Percentiles rank a stretch among this genome's conserved stretches.
These are phyloP conservation scores for Catalaphyllia jardinei DNA, from an alignment of 64 coral and sea anemone genomes.

Conservation along the genomic window DNA sequence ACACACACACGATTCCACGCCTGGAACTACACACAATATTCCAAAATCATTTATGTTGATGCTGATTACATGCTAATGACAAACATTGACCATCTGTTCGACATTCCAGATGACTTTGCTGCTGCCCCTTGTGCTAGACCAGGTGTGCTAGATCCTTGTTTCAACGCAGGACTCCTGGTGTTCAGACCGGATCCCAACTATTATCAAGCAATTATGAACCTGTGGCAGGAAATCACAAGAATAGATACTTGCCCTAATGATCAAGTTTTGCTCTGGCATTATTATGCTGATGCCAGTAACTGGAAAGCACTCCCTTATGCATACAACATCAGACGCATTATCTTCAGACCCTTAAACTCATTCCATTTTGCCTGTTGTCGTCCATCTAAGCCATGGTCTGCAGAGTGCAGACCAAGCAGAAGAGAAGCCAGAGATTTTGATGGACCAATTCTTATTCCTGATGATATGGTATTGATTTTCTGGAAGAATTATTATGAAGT, in stretches of 20 bases:
- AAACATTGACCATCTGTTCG: slow-evolving; percentile 78
- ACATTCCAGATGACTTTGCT: slow-evolving; percentile 76
- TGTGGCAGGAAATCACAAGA: slow-evolving; percentile 62
- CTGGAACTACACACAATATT: slow-evolving; percentile 73
- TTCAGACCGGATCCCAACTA: slow-evolving; percentile 62
- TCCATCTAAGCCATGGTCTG: slow-evolving; percentile 81
- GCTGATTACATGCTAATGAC: slow-evolving; percentile 81
- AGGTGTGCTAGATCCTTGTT: slow-evolving; percentile 79
- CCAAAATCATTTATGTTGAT: slow-evolving; percentile 87
- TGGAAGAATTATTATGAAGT: slow-evolving; percentile 84
- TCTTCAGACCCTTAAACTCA: slow-evolving; percentile 81
- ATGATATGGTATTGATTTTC: slow-evolving; percentile 67
- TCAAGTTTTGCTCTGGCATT: slow-evolving; percentile 83
- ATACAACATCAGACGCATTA: slow-evolving; percentile 75
- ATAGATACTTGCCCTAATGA: slow-evolving; percentile 80
- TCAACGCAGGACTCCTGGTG: slow-evolving; percentile 84
- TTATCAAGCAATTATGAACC: slow-evolving; percentile 61
- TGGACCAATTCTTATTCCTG: slow-evolving; percentile 49
- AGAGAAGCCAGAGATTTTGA: slow-evolving; percentile 60
- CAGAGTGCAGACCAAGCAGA: slow-evolving; percentile 61
- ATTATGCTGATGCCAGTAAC: slow-evolving; percentile 61
- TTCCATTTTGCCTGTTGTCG: slow-evolving; percentile 83
- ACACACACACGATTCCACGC: slow-evolving; percentile 91
- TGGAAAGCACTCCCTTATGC: slow-evolving; percentile 62
- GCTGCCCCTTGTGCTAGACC: slow-evolving; percentile 73